A percentile compares a stretch with the other conserved stretches of the same genome.
Conservation (phyloP, 2,797 vertebrate species). For the Cottoperca gobio region DNA sequence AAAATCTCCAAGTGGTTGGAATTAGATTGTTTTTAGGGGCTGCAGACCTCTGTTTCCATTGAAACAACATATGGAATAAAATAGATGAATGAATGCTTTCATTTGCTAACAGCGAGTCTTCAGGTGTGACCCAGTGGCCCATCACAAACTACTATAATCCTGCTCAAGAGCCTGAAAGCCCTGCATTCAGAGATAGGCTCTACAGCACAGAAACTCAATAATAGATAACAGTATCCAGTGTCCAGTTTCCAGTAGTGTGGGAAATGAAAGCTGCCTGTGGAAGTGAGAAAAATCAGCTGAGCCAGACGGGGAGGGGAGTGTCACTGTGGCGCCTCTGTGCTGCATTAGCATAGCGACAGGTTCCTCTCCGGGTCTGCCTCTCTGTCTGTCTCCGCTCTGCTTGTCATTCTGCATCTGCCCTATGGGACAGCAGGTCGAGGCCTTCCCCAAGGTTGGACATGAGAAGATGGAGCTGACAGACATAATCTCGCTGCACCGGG, state of each 20-base stretch:
- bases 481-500: constrained; percentile 30
- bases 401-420: constrained; percentile 50
- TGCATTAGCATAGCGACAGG: constrained; percentile 63
- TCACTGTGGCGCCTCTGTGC: constrained; percentile 48
- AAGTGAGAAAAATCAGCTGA: constrained; percentile 68
- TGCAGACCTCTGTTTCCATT: not conserved
- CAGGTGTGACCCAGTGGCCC: constrained; percentile 34
- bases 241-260: constrained; percentile 78
- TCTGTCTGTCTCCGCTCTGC: constrained; percentile 46
- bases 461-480: constrained; percentile 58
- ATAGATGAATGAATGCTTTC: constrained; percentile 11
- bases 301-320: constrained; percentile 28
- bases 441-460: constrained; percentile 46
- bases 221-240: constrained; percentile 78
- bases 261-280: constrained; percentile 73
- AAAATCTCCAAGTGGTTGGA: not conserved
- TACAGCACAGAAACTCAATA: constrained; percentile 58
- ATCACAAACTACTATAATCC: constrained; percentile 29
- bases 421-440: constrained; percentile 39
- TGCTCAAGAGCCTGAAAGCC: constrained; percentile 28
- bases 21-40: not conserved
- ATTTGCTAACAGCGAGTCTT: constrained; percentile 30
- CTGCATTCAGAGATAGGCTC: constrained; percentile 46
- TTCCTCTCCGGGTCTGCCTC: constrained; percentile 43
- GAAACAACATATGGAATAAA: constrained; percentile 10